phyloP scores from a whole-genome alignment of 1,140 invertebrate genomes.

The Chionoecetes opilio region DNA sequence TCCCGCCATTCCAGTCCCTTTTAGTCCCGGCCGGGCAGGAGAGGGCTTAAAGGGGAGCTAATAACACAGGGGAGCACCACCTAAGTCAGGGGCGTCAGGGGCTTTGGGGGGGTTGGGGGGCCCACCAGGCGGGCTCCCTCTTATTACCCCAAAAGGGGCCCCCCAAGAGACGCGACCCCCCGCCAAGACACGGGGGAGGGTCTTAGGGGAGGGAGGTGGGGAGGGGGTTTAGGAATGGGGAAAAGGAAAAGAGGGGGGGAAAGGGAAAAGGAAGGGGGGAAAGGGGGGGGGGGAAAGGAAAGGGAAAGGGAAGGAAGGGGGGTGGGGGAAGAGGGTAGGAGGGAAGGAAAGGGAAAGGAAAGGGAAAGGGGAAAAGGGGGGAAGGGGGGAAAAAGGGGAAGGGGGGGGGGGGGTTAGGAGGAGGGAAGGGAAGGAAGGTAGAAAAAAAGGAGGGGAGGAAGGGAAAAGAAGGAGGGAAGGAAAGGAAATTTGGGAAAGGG shows the following conservation, averaged over 20 bases:
- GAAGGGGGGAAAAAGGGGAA: background rate
- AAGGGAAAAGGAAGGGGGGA: no score
- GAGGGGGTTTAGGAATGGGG: background rate
- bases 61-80: background rate
- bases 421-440: background rate
- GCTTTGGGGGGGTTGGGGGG: background rate
- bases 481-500: no score
- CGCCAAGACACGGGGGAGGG: background rate
- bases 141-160: constrained; percentile 3
- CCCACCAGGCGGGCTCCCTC: background rate
- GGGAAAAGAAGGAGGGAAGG: no score
- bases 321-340: background rate
- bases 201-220: background rate
- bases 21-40: background rate
- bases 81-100: background rate
- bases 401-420: background rate
- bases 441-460: no score
- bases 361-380: background rate
- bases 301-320: background rate
- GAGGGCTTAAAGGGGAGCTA: background rate
- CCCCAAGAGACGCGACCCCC: background rate
- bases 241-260: no score
- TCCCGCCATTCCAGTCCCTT: background rate
- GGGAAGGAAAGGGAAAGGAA: background rate
- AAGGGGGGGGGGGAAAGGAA: background rate